Evolutionary conservation across 23 tunicate species (phyloP).

Genomic region (Phallusia fumigata): DNA sequence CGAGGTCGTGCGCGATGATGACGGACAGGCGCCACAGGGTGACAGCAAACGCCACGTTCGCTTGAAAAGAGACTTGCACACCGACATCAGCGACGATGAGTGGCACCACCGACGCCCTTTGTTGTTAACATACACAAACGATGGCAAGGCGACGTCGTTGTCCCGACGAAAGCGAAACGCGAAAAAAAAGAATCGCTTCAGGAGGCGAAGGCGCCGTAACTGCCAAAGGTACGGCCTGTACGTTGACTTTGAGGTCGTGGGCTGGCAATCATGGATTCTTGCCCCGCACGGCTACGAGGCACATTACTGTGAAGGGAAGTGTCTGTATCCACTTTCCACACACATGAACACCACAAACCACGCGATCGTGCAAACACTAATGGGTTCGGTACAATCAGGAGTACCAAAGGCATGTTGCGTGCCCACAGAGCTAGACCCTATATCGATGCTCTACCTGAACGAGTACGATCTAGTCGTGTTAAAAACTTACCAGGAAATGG

Average conservation of each 20-base stretch:
- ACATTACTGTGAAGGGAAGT: slow-evolving; percentile 71
- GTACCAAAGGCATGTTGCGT: slow-evolving; percentile 92
- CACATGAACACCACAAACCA: slow-evolving; percentile 92
- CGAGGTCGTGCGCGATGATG: slow-evolving; percentile 54
- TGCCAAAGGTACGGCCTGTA: slow-evolving; percentile 78
- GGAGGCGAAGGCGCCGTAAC: slow-evolving; percentile 33
- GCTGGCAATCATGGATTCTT: slow-evolving; percentile 91
- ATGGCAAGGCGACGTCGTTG: slow-evolving; percentile 63
- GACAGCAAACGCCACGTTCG: slow-evolving; percentile 62
- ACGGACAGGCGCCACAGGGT: slow-evolving; percentile 19
- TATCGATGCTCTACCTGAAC: slow-evolving; percentile 86
- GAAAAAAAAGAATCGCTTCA: slow-evolving; percentile 27
- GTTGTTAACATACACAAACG: slow-evolving; percentile 75
- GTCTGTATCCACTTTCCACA: slow-evolving; percentile 76
- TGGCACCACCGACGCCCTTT: slow-evolving; percentile 67
- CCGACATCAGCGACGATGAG: slow-evolving; percentile 40
- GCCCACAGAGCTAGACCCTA: slow-evolving; percentile 67
- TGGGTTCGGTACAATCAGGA: slow-evolving; percentile 45
- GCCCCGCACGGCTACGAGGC: slow-evolving; percentile 98
- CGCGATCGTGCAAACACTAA: slow-evolving; percentile 87
- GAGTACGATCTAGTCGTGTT: slow-evolving; percentile 72
- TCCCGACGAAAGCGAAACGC: slow-evolving; percentile 34
- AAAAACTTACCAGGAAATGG: slow-evolving; percentile 84
- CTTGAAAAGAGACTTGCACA: slow-evolving; percentile 51
- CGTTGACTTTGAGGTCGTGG: slow-evolving; percentile 81